These are phyloP conservation scores for Torymus auratus DNA, from an alignment of 2,888 invertebrate species.

Conservation along the genomic window DNA sequence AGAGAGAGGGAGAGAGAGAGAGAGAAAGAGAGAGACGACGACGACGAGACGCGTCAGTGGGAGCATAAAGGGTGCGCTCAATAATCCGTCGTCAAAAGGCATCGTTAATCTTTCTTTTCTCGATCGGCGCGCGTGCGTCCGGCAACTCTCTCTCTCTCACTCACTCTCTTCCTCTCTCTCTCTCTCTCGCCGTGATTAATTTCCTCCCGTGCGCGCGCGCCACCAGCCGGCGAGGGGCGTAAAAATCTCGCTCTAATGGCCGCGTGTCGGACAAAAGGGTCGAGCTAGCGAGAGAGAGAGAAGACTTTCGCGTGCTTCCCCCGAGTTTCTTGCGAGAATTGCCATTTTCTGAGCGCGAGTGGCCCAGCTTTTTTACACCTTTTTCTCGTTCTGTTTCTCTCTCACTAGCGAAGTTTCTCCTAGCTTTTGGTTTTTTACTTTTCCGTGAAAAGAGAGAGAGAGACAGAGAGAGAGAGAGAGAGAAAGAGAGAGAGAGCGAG, in stretches of 20 bases:
- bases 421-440: too few species aligned
- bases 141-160: neutral
- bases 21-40: neutral
- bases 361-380: neutral
- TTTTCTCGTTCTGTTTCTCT: too few species aligned
- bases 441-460: too few species aligned
- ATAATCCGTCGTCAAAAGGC: constrained; percentile 22
- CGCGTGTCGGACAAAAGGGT: too few species aligned
- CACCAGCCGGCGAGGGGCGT: too few species aligned
- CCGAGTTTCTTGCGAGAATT: constrained; percentile 2
- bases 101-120: constrained; percentile 49
- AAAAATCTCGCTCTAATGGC: too few species aligned
- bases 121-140: constrained; percentile 5
- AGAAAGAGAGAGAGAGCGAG: too few species aligned
- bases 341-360: neutral
- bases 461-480: too few species aligned
- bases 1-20: too few species aligned
- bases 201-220: neutral
- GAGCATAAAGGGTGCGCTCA: neutral
- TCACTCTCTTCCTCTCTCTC: neutral
- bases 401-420: too few species aligned
- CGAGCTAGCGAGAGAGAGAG: neutral
- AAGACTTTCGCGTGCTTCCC: neutral
- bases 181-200: constrained; percentile 37
- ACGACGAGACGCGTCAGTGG: neutral